Percentiles rank a stretch among this genome's conserved stretches.
These are phyloP conservation scores for Taenaris catops DNA, from an alignment of 2,888 invertebrate species.

Conservation along the genomic window DNA sequence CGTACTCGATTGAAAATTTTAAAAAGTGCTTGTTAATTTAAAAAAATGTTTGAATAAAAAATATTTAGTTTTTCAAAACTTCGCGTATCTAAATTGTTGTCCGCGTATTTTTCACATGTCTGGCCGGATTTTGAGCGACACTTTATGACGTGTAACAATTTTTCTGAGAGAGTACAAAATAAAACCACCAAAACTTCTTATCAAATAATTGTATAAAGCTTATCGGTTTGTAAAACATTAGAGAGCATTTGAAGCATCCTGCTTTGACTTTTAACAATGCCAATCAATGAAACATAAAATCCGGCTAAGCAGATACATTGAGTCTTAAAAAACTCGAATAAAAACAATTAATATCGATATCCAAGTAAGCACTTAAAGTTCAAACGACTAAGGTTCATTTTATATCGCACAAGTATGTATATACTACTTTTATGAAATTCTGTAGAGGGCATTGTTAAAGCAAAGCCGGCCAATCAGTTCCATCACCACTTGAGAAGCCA, in stretches of 20 bases:
- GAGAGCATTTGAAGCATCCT: slow-evolving; percentile 39
- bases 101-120: too few species aligned
- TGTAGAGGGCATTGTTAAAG: slow-evolving; percentile 53
- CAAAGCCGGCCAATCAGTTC: slow-evolving; percentile 72
- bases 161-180: too few species aligned
- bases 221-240: slow-evolving; percentile 39
- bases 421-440: too few species aligned
- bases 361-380: slow-evolving; percentile 21
- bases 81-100: too few species aligned
- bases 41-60: too few species aligned
- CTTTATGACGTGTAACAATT: too few species aligned
- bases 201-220: slow-evolving; percentile 56
- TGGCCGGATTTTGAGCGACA: too few species aligned
- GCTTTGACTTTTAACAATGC: slow-evolving; percentile 60
- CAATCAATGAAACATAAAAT: slow-evolving; percentile 75
- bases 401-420: too few species aligned
- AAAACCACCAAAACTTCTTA: too few species aligned
- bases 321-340: slow-evolving; percentile 37
- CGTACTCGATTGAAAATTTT: too few species aligned
- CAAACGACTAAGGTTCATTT: background rate
- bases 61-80: too few species aligned
- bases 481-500: slow-evolving; percentile 71
- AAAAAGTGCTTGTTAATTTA: too few species aligned
- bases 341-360: slow-evolving; percentile 4
- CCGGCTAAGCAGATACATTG: slow-evolving; percentile 65